Base-by-base conservation (phyloP, 2,113 vertebrate genomes). In the Machaerirhynchus nigripectus region DNA sequence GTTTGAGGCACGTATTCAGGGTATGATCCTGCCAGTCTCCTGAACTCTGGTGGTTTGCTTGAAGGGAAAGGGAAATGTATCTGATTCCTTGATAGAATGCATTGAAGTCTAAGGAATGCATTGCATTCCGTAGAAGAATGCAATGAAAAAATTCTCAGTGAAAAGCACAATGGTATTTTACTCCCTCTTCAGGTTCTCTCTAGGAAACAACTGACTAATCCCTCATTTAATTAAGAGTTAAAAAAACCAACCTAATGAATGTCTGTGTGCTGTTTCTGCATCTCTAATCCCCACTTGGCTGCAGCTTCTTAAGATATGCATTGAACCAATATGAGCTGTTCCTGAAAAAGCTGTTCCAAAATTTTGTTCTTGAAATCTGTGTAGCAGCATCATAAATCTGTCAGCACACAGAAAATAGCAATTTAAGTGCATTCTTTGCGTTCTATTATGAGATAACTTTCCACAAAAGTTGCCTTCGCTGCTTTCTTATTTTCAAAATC, bases 191-290 rank as follows among this genome's bases (percentile, higher is more conserved):
- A 75, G 27, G 22, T 75, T 22, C 20, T 79, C 11, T 74, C 31
- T 75, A 37, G 65, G 57, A 64, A 88, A 87, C 6, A 47, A 40
- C 17, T 65, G 65, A 93, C 52, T 84, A 92, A 93, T 57, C 55
- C 4, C 27, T 75, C 13, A 21, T 82, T 91, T 78, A 56, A 64
- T 63, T 44, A 68, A 67, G 52, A 84, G 28, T 89, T 80, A 33
- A 37, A 74, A 70, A 4, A 27, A 1, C 0, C 3, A n/a, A n/a
- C 3, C 2, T 53, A 64, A 3, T 68, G 71, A 85, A 56, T 73
- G 40, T 19, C 3, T 8, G 21, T 52, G 26, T 84, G 39, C 37
- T 90, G 27, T 75, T 93, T 84, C 47, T 78, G 40, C 31, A 82
- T 84, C 64, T 88, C 12, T 64, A 79, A 84, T 95, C 39, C 28